These are phyloP conservation scores for Oryzias celebensis DNA, from an alignment of 2,113 vertebrate genomes.

Conservation along the genomic window DNA sequence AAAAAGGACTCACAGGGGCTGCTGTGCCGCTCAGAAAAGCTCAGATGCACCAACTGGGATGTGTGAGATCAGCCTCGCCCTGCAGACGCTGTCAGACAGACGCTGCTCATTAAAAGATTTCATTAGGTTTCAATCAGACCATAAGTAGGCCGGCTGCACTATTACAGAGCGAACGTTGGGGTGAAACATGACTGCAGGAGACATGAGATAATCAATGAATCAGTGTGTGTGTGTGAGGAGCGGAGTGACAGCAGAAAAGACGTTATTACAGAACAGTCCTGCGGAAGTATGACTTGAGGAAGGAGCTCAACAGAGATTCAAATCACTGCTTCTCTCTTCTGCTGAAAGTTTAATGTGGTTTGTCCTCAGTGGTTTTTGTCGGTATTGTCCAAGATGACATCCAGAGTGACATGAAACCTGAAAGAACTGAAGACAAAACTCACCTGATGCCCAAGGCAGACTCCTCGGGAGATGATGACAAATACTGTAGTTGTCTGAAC, in stretches of 20 bases:
- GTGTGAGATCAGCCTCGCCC: constrained; percentile 33
- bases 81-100: constrained; percentile 51
- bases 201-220: constrained; percentile 61
- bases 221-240: constrained; percentile 13
- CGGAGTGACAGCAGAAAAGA: constrained; percentile 6
- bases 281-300: constrained; percentile 35
- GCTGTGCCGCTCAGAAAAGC: no score
- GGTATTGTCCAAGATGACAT: constrained; percentile 27
- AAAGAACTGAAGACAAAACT: constrained; percentile 16
- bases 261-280: constrained; percentile 27
- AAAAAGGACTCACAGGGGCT: no score
- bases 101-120: constrained; percentile 66
- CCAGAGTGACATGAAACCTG: not conserved
- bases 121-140: constrained; percentile 65
- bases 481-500: not conserved
- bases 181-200: constrained; percentile 62
- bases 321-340: constrained; percentile 40
- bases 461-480: constrained; percentile 5
- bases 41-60: not conserved
- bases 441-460: constrained; percentile 3
- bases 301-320: constrained; percentile 30
- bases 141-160: constrained; percentile 53
- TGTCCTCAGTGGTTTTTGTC: constrained; percentile 33
- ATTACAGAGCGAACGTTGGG: constrained; percentile 50
- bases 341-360: constrained; percentile 38